These are phyloP conservation scores for Pachycephus smyrnensis DNA, from an alignment of 2,888 invertebrate species.

Conservation along the genomic window DNA sequence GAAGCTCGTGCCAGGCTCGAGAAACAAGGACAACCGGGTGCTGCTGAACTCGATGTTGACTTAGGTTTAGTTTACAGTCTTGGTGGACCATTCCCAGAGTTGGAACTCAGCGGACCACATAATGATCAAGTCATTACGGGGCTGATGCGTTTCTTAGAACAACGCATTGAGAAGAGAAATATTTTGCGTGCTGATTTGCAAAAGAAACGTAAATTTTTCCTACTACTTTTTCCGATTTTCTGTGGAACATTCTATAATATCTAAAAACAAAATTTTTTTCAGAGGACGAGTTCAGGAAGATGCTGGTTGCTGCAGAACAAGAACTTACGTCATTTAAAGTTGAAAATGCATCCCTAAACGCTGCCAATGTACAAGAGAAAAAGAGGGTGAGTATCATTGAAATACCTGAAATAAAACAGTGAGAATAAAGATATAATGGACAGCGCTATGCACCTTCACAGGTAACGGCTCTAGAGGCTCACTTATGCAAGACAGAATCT, in stretches of 20 bases:
- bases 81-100: conserved; percentile 81
- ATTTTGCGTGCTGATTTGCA: conserved; percentile 75
- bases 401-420: too few relatives aligned
- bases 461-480: conserved; percentile 73
- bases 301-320: conserved; percentile 77
- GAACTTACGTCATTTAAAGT: conserved; percentile 76
- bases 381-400: conserved; percentile 68
- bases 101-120: conserved; percentile 76
- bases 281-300: conserved; percentile 69
- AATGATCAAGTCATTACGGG: conserved; percentile 75
- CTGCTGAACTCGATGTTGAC: conserved; percentile 71
- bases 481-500: conserved; percentile 76
- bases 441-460: conserved; percentile 7
- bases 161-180: conserved; percentile 75
- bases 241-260: neutral
- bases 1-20: conserved; percentile 65
- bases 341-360: conserved; percentile 76
- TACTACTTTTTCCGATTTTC: neutral
- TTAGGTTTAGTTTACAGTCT: conserved; percentile 78
- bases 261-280: neutral
- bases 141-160: conserved; percentile 77
- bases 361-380: conserved; percentile 76
- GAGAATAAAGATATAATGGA: too few relatives aligned
- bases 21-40: conserved; percentile 60
- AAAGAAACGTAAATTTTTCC: conserved; percentile 68